phyloP scores from a whole-genome alignment of 2,797 vertebrate species.

The Channallabes apus region DNA sequence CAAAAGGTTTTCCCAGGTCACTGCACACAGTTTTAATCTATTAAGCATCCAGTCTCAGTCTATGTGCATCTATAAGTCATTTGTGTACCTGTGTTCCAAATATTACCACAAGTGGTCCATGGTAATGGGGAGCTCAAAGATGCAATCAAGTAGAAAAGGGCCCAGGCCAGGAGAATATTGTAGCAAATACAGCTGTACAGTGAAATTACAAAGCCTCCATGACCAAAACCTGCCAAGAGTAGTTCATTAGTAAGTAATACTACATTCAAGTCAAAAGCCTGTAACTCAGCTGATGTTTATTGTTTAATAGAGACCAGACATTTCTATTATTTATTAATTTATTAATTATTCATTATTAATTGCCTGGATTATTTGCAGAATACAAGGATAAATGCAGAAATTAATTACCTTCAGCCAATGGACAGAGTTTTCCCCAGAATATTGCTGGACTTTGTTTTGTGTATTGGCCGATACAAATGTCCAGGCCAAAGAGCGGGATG shows the following conservation, averaged over 20 bases:
- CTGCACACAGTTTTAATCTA: neutral
- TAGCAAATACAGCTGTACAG: slow-evolving; percentile 67
- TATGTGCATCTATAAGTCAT: slow-evolving; percentile 7
- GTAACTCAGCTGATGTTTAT: neutral
- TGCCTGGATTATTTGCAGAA: neutral
- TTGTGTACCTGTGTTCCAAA: slow-evolving; percentile 29
- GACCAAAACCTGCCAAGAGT: slow-evolving; percentile 66
- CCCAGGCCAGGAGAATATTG: slow-evolving; percentile 72
- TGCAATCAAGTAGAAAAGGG: slow-evolving; percentile 69
- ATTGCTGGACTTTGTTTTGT: slow-evolving; percentile 70
- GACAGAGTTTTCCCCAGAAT: slow-evolving; percentile 73
- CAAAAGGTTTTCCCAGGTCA: neutral
- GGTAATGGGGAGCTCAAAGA: slow-evolving; percentile 63
- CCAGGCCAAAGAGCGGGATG: slow-evolving; percentile 71
- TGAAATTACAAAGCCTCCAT: slow-evolving; percentile 65
- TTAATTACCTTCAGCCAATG: slow-evolving; percentile 67
- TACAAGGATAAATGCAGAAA: neutral
- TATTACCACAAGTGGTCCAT: slow-evolving; percentile 15
- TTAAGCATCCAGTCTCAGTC: neutral
- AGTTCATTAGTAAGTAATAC: neutral
- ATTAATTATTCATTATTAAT: neutral
- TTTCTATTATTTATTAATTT: too few species aligned
- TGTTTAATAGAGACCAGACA: neutral
- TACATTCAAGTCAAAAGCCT: neutral
- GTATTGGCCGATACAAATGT: slow-evolving; percentile 68